These are phyloP conservation scores for Adelphocoris suturalis DNA, from an alignment of 2,888 invertebrate genomes.

Conservation along the genomic window DNA sequence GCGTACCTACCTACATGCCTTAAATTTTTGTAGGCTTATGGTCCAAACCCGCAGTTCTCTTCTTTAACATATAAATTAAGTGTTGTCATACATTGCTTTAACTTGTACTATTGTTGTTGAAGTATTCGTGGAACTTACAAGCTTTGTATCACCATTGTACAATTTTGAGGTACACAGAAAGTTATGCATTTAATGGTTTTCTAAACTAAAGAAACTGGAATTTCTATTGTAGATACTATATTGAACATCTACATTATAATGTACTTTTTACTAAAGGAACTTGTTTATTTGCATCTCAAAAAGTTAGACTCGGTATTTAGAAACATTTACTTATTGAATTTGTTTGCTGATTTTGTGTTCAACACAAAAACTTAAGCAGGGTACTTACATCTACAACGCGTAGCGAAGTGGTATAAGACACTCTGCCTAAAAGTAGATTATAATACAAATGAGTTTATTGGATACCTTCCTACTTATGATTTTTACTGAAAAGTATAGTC, in stretches of 20 bases:
- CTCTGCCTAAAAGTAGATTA: too few relatives aligned
- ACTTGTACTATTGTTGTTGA: neutral
- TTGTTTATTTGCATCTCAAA: neutral
- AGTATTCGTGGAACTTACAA: neutral
- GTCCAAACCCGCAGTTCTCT: too few relatives aligned
- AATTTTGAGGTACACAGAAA: neutral
- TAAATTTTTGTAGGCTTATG: too few relatives aligned
- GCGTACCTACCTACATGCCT: too few relatives aligned
- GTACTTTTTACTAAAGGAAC: too few relatives aligned
- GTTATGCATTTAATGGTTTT: neutral
- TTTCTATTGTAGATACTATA: neutral
- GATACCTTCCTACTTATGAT: too few relatives aligned
- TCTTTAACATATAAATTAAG: neutral
- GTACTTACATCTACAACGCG: neutral
- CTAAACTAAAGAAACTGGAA: neutral
- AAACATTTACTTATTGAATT: neutral
- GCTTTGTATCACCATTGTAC: neutral
- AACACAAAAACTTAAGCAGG: neutral
- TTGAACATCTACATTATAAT: neutral
- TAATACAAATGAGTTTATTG: too few relatives aligned
- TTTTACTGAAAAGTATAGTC: too few relatives aligned
- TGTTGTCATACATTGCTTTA: neutral
- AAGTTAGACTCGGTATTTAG: neutral
- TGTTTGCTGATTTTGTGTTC: neutral
- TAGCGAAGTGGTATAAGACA: too few relatives aligned